Percentiles rank a stretch among this genome's conserved stretches.
These are phyloP conservation scores for Plagodis pulveraria DNA, from an alignment of 2,888 invertebrate species.

Conservation along the genomic window DNA sequence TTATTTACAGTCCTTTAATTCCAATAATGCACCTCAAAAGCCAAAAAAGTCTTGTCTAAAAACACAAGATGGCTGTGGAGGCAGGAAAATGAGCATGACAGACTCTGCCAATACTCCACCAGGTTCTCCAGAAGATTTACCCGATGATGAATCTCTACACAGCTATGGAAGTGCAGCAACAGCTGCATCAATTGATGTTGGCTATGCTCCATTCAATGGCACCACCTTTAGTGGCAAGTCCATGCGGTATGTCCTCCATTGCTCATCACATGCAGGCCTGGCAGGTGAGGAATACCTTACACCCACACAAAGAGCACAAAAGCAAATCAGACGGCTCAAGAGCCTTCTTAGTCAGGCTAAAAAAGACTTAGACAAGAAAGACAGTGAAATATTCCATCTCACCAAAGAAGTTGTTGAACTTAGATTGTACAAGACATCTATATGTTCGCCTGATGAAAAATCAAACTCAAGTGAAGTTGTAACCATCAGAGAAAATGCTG, in stretches of 20 bases:
- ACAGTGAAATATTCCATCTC: constrained; percentile 91
- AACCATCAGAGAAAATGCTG: constrained; percentile 89
- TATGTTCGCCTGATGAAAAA: constrained; percentile 92
- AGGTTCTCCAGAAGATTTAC: constrained; percentile 86
- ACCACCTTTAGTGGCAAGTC: constrained; percentile 89
- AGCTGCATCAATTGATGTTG: constrained; percentile 92
- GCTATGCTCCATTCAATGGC: constrained; percentile 91
- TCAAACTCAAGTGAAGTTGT: constrained; percentile 91
- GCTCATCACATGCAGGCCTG: constrained; percentile 91
- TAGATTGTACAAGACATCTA: constrained; percentile 91
- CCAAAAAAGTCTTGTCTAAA: constrained; percentile 72
- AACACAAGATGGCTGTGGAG: constrained; percentile 63
- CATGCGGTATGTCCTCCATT: constrained; percentile 93
- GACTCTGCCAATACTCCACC: constrained; percentile 85
- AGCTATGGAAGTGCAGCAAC: constrained; percentile 92
- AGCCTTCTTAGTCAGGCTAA: constrained; percentile 89
- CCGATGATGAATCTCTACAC: constrained; percentile 91
- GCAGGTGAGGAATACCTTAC: constrained; percentile 94
- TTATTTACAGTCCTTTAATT: constrained; percentile 76
- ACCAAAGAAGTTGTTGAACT: constrained; percentile 93
- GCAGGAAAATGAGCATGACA: constrained; percentile 71
- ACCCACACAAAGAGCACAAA: constrained; percentile 93
- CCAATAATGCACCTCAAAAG: constrained; percentile 64
- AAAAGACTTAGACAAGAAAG: constrained; percentile 91
- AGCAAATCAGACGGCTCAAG: constrained; percentile 91